Evolutionary conservation across 2,888 invertebrate genomes (phyloP).

Genomic region (Diploptera punctata): DNA sequence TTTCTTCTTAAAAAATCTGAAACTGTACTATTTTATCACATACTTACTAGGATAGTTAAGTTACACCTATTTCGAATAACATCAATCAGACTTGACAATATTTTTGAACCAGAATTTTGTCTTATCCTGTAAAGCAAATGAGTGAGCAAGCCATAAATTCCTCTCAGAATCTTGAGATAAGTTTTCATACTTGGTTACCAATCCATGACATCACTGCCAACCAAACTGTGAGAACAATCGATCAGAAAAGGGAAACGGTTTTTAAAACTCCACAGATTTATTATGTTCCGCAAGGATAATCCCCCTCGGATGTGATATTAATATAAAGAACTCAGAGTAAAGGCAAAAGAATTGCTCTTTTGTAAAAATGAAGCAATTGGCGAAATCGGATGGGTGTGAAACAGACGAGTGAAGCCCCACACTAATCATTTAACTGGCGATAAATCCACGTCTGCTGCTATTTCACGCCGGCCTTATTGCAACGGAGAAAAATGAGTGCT

Average conservation of each 20-base stretch:
- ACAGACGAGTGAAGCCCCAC: constrained; percentile 1
- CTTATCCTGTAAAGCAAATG: too few relatives aligned
- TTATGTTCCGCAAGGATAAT: not conserved
- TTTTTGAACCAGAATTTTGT: too few relatives aligned
- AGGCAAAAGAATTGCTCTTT: not conserved
- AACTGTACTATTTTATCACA: too few relatives aligned
- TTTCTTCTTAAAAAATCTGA: too few relatives aligned
- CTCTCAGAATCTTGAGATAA: too few relatives aligned
- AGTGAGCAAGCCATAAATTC: too few relatives aligned
- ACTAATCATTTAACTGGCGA: constrained; percentile 33
- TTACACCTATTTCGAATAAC: too few relatives aligned
- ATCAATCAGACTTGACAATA: too few relatives aligned
- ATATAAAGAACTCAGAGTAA: not conserved
- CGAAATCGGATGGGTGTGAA: constrained; percentile 30
- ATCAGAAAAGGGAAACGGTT: not conserved
- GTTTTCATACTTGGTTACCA: constrained; percentile 13
- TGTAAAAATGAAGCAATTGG: constrained; percentile 24
- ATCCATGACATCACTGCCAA: constrained; percentile 2
- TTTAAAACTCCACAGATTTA: not conserved
- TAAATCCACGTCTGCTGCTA: constrained; percentile 34
- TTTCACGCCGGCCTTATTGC: constrained; percentile 37
- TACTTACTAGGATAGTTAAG: too few relatives aligned
- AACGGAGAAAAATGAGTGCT: constrained; percentile 30
- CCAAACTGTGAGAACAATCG: not conserved
- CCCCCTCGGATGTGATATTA: not conserved